Percentiles rank a stretch among this genome's conserved stretches.
These are phyloP conservation scores for Recurvirostra avosetta DNA, from an alignment of 2,113 vertebrate species.

Conservation along the genomic window DNA sequence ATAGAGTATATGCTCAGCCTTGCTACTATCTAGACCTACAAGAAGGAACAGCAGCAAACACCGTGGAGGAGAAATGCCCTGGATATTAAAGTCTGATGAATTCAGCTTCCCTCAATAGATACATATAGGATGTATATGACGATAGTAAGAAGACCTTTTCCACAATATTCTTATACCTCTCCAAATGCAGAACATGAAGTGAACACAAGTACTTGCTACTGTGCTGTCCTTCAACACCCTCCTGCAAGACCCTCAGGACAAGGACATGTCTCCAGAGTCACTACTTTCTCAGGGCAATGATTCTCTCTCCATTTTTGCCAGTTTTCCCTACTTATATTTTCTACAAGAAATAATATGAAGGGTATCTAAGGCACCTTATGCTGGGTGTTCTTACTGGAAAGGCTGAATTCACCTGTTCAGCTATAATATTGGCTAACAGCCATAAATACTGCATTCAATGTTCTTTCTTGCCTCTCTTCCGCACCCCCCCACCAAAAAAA, in stretches of 20 bases:
- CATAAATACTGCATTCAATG: not conserved
- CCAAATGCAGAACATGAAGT: not conserved
- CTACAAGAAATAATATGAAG: not conserved
- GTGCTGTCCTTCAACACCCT: not conserved
- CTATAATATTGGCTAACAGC: not conserved
- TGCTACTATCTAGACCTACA: not conserved
- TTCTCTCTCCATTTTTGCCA: not conserved
- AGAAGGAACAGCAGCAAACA: not conserved
- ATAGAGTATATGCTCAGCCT: not conserved
- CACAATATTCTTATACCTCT: rapidly evolving
- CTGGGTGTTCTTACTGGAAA: not conserved
- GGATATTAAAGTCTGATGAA: not conserved
- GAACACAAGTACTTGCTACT: not conserved
- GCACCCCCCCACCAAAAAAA: not conserved
- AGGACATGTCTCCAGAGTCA: not conserved
- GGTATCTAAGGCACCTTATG: not conserved
- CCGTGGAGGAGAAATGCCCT: not conserved
- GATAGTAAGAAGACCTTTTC: not conserved
- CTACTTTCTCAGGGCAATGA: not conserved
- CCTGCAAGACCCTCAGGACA: not conserved
- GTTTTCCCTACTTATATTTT: not conserved
- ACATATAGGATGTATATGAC: not conserved
- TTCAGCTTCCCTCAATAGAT: not conserved
- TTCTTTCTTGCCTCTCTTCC: not conserved
- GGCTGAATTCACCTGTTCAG: not conserved